phyloP scores from a whole-genome alignment of 2,888 invertebrate genomes.

The Pegoplata infirma region DNA sequence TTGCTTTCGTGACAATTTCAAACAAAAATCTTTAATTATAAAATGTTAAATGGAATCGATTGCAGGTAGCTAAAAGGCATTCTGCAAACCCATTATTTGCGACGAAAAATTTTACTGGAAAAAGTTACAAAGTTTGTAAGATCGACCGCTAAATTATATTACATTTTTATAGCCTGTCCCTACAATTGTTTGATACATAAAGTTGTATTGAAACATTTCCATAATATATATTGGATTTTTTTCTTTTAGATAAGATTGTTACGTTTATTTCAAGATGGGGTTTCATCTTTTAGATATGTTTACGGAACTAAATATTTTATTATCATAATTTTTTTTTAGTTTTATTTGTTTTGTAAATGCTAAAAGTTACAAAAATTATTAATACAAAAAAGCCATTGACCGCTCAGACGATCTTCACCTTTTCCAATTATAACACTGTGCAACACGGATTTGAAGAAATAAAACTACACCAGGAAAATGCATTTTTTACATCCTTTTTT shows the following conservation, averaged over 20 bases:
- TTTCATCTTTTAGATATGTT: constrained; percentile 49
- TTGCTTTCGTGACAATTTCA: too few relatives aligned
- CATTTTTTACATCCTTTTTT: too few relatives aligned
- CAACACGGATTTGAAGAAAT: too few relatives aligned
- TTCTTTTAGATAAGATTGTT: constrained; percentile 36
- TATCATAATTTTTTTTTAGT: background rate
- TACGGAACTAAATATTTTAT: constrained; percentile 13
- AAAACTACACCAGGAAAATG: too few relatives aligned
- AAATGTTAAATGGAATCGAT: too few relatives aligned
- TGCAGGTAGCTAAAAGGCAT: too few relatives aligned
- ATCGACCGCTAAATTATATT: too few relatives aligned
- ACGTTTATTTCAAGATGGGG: constrained; percentile 39
- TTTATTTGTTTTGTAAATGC: constrained; percentile 12
- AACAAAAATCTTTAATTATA: too few relatives aligned
- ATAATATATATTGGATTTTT: background rate
- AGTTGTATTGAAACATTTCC: constrained; percentile 3
- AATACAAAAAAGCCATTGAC: background rate
- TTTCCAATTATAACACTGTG: background rate
- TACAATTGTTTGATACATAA: background rate
- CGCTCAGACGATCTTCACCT: background rate
- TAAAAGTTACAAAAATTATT: constrained; percentile 7
- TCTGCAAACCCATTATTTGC: too few relatives aligned
- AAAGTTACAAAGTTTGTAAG: too few relatives aligned
- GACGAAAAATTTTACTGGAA: too few relatives aligned
- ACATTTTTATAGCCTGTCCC: background rate